Base-by-base conservation (phyloP, 2,113 vertebrate species). In the Lanius ludovicianus region DNA sequence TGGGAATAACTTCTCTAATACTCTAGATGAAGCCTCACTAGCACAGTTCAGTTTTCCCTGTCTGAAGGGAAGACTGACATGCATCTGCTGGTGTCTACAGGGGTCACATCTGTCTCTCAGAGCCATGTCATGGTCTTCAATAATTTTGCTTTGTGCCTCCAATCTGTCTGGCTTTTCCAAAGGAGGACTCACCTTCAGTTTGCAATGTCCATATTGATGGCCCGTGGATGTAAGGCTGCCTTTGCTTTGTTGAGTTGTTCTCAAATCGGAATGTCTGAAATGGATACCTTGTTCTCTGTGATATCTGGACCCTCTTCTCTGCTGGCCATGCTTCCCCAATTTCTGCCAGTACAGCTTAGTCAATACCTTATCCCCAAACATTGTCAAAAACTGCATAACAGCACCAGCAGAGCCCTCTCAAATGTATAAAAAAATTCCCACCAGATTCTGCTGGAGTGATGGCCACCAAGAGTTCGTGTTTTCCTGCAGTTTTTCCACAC, bases 321-420 rank as follows among this genome's bases (percentile, higher is more conserved):
- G 67, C 44, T 75, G 49, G 21, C 12, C 2, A 1, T 55, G 47
- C 37, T 80, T 76, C 13, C 35, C 17, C 24, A 35, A 0, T 31
- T 74, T 84, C 78, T 76, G 24, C 37, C n/a, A 50, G 78, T 33
- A 52, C 22, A 60, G 41, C 14, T 42, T 22, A 41, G 31, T 41
- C 41, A 49, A 8, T 78, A 28, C 42, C 13, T 81, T 42, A 15
- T 47, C 15, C 5, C 2, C 2, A 4, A 41, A 35, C 37, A 41
- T 27, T 4, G 1, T 2, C 27, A 42, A 46, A 41, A 44, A 8
- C 13, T 39, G 16, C 16, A 0, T 47, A 53, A 80, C 19, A 65
- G 62, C 62, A 74, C n/a, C 46, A 82, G 39, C 42, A 50, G 12
- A 77, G 27, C 23, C 15, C n/a, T 64, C 24, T 18, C 4, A 2